A percentile compares a stretch with the other conserved stretches of the same genome.
phyloP scores from a whole-genome alignment of 1,140 invertebrate species.

The Nebria ingens region DNA sequence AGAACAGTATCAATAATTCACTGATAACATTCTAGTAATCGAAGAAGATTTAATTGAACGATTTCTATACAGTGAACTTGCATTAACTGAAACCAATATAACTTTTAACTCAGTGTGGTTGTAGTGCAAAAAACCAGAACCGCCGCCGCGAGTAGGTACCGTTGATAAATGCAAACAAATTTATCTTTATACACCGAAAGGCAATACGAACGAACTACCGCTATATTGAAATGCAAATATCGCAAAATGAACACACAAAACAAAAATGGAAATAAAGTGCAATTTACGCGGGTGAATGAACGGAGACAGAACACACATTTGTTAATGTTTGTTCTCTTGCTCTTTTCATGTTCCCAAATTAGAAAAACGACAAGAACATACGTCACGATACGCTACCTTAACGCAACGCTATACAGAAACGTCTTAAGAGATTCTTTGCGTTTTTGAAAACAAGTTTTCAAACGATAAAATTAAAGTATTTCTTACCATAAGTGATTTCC shows the following conservation, averaged over 20 bases:
- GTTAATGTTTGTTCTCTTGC: neutral
- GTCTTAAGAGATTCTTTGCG: too few relatives aligned
- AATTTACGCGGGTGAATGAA: neutral
- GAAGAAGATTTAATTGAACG: too few relatives aligned
- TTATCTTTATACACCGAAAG: neutral
- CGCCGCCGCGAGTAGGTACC: neutral
- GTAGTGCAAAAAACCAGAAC: neutral
- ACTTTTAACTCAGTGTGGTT: neutral
- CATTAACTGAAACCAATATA: neutral
- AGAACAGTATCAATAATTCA: too few relatives aligned
- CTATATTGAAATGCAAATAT: slow-evolving; percentile 8
- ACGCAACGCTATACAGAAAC: too few relatives aligned
- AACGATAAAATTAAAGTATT: too few relatives aligned
- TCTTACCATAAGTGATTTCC: too few relatives aligned
- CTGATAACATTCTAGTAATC: too few relatives aligned
- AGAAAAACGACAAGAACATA: too few relatives aligned
- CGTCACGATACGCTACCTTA: too few relatives aligned
- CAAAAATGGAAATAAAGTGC: slow-evolving; percentile 6
- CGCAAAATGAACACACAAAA: slow-evolving; percentile 1
- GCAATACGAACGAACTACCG: neutral
- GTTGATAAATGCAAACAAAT: slow-evolving; percentile 7
- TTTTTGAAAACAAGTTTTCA: too few relatives aligned
- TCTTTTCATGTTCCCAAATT: too few relatives aligned
- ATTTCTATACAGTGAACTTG: too few relatives aligned
- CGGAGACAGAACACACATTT: neutral